Evolutionary conservation across 2,797 vertebrate genomes (phyloP).

Genomic region (Trachurus trachurus): DNA sequence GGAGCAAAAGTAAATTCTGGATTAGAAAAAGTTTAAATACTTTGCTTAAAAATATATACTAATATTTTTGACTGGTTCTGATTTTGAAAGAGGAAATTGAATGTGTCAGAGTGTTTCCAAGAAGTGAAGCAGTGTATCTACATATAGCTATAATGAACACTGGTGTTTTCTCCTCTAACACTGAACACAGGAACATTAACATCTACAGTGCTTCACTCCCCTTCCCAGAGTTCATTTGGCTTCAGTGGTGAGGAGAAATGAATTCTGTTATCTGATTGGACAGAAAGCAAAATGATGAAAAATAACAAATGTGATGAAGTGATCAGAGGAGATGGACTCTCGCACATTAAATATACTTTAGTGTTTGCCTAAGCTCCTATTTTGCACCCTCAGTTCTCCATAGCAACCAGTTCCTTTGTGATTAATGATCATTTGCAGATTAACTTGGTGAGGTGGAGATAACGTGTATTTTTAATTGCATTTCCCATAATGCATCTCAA

Average conservation of each 20-base stretch:
- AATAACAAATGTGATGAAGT: constrained; percentile 1
- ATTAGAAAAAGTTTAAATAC: constrained; percentile 1
- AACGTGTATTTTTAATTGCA: not conserved
- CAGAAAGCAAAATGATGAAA: constrained; percentile 10
- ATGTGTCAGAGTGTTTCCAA: not conserved
- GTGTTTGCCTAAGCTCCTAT: not conserved
- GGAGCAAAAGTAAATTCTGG: not conserved
- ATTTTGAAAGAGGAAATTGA: not conserved
- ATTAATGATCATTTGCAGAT: not conserved
- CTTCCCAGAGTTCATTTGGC: constrained; percentile 9
- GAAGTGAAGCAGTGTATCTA: constrained; percentile 2
- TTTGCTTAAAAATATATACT: constrained; percentile 4
- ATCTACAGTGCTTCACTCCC: not conserved
- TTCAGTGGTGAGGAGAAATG: not conserved
- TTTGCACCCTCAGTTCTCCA: not conserved
- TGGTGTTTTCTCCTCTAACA: constrained; percentile 23
- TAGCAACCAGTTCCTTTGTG: not conserved
- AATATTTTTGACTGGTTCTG: not conserved
- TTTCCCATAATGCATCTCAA: constrained; percentile 8
- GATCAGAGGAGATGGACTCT: constrained; percentile 10
- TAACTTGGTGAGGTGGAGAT: not conserved
- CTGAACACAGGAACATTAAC: not conserved
- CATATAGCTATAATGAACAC: constrained; percentile 8
- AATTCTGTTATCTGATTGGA: not conserved
- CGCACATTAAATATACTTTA: not conserved